Percentiles rank a stretch among this genome's conserved stretches.
Conservation (phyloP, 2,797 vertebrate genomes). For the Sebastes steindachneri region DNA sequence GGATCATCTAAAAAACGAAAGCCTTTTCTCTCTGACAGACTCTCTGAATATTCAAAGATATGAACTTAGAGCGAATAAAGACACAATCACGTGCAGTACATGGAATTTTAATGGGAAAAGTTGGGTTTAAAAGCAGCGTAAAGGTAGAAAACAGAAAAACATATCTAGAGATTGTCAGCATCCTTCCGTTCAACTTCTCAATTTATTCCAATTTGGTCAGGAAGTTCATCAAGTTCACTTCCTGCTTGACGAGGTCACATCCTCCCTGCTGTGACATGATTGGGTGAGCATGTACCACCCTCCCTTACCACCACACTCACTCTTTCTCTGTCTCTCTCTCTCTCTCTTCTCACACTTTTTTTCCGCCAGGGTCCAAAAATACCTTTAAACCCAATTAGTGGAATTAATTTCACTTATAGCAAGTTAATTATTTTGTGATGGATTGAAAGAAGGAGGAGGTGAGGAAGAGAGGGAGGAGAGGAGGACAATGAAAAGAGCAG, state of each 20-base stretch:
- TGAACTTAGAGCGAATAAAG: constrained; percentile 4
- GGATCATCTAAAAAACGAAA: constrained; percentile 41
- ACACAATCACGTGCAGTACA: neutral
- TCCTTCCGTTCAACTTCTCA: neutral
- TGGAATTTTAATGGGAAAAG: neutral
- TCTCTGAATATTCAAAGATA: constrained; percentile 8
- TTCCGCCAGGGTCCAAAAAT: constrained; percentile 72
- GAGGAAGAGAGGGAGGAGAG: constrained; percentile 68
- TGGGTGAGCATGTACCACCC: constrained; percentile 35
- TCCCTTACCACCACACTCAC: neutral
- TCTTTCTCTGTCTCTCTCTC: neutral
- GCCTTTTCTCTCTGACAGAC: neutral
- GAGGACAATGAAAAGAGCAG: constrained; percentile 70
- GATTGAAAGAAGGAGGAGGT: constrained; percentile 77
- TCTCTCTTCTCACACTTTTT: constrained; percentile 39
- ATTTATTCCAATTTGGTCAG: neutral
- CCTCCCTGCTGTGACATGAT: constrained; percentile 46
- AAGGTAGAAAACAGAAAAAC: neutral
- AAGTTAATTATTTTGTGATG: constrained; percentile 89
- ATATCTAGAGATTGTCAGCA: neutral
- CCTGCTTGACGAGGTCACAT: constrained; percentile 60
- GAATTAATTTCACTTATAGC: constrained; percentile 90
- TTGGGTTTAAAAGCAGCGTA: neutral
- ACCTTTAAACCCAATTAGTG: constrained; percentile 86
- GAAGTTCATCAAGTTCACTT: constrained; percentile 53